A percentile compares a stretch with the other conserved stretches of the same genome.
Evolutionary conservation across 2,797 vertebrate species (phyloP).

Genomic region (Myoxocephalus aenaeus): DNA sequence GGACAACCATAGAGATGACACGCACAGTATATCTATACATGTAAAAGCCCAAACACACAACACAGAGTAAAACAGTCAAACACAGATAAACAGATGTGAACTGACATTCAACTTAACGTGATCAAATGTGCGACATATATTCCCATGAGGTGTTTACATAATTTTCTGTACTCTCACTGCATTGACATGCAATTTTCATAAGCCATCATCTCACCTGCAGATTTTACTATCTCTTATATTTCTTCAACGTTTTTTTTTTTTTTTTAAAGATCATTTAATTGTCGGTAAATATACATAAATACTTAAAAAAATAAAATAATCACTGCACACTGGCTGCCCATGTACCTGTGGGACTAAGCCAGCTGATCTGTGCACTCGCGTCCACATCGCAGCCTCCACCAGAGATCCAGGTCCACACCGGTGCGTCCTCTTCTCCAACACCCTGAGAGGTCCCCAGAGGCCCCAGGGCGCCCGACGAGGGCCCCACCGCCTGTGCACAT

Average conservation of each 20-base stretch:
- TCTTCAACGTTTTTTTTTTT: background rate
- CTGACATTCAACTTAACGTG: background rate
- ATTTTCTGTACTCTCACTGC: no score
- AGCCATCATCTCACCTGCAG: background rate
- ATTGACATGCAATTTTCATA: no score
- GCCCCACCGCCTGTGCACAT: slow-evolving; percentile 54
- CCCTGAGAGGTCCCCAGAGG: slow-evolving; percentile 82
- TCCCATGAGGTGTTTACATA: background rate
- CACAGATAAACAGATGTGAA: slow-evolving; percentile 15
- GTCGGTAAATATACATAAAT: background rate
- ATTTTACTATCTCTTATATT: background rate
- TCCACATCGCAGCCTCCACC: slow-evolving; percentile 92
- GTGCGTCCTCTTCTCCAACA: slow-evolving; percentile 83
- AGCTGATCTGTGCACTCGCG: slow-evolving; percentile 83
- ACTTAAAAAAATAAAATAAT: background rate
- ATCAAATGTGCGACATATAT: background rate
- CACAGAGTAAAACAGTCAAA: slow-evolving; percentile 21
- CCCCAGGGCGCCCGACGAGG: slow-evolving; percentile 62
- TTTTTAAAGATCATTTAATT: no score
- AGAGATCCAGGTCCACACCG: slow-evolving; percentile 93
- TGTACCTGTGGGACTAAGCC: slow-evolving; percentile 87
- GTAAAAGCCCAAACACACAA: background rate
- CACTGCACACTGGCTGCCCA: background rate
- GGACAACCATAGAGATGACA: slow-evolving; percentile 56
- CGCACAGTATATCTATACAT: background rate